phyloP scores from a whole-genome alignment of 2,113 vertebrate genomes.

The Danionella cerebrum region DNA sequence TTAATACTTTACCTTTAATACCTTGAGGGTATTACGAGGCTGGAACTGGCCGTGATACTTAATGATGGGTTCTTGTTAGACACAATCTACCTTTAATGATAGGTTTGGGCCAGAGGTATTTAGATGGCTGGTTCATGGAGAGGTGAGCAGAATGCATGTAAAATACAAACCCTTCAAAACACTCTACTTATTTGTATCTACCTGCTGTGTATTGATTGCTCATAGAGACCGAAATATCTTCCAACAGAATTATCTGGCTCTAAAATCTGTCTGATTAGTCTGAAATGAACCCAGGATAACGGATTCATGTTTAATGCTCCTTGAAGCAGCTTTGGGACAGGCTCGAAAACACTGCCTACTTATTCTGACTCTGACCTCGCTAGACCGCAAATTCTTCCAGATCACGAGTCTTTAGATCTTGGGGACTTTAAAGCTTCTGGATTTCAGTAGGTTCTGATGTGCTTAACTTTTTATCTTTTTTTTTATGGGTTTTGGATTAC shows the following conservation, averaged over 20 bases:
- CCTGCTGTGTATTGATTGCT: neutral
- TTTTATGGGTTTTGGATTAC: conserved; percentile 23
- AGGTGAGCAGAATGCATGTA: neutral
- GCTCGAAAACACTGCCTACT: neutral
- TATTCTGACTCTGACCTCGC: neutral
- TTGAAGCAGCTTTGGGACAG: conserved; percentile 12
- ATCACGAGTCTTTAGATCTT: conserved; percentile 7
- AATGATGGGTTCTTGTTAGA: no score
- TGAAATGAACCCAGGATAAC: conserved; percentile 7
- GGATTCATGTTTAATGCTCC: conserved; percentile 26
- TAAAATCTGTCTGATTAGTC: conserved; percentile 19
- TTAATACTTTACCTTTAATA: conserved; percentile 8
- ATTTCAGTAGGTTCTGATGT: neutral
- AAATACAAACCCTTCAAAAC: neutral
- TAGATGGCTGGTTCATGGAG: neutral
- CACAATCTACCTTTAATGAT: no score
- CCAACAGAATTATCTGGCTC: neutral
- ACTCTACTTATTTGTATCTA: neutral
- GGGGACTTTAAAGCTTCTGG: neutral
- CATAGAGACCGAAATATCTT: neutral
- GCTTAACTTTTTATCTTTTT: neutral
- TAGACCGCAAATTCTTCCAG: neutral
- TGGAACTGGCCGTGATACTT: conserved; percentile 3
- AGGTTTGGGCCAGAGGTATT: neutral
- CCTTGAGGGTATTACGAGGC: neutral